Base-by-base conservation (phyloP, 2,888 invertebrate species). In the Fissipunctia ypsillon region DNA sequence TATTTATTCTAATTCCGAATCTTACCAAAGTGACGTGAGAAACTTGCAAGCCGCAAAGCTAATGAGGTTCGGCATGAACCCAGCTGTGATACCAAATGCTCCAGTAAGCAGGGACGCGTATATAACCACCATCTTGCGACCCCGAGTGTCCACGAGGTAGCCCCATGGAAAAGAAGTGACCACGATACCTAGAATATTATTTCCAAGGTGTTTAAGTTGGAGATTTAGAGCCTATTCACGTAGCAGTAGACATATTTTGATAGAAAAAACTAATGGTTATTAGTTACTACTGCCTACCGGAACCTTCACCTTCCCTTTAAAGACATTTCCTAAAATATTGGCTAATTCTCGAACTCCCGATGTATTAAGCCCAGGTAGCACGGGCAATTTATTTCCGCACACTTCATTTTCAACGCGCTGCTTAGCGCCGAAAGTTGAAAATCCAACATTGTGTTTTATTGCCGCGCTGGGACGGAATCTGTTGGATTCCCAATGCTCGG, bases 91-190 rank as follows among this genome's bases (percentile, higher is more conserved):
- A 0, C 97, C 96, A 31, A 97, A 93, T 0, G 92, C 64, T 0
- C 97, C 95, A 0, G 93, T 91, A 0, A 84, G 86, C 3, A 93
- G 38, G 1, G 95, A 93, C 64, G 94, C 94, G 56, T 93, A 91
- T 35, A 97, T 93, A 0, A 97, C 74, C 2, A 97, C 94, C 45
- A 90, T 94, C 84, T 97, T 97, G 41, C 98, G 96, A 0, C 98
- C 98, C 80, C 96, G 89, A 0, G 97, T 97, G 90, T 99, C 98
- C 0, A 98, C 98, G 64, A 98, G 92, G 57, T 97, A 97, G 16
- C 98, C 98, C 98, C 98, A 98, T 3, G 98, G 95, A 90, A 98
- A 97, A 1, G 98, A 98, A 75, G 98, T 98, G 22, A 97, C 71
- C 0, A 97, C 97, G 12, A 98, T 97, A 82, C 98, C 97, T 97